Percentiles rank a stretch among this genome's conserved stretches.
Evolutionary conservation across 92 coral and sea anemone species (phyloP).

Genomic region (Pocillopora grandis): DNA sequence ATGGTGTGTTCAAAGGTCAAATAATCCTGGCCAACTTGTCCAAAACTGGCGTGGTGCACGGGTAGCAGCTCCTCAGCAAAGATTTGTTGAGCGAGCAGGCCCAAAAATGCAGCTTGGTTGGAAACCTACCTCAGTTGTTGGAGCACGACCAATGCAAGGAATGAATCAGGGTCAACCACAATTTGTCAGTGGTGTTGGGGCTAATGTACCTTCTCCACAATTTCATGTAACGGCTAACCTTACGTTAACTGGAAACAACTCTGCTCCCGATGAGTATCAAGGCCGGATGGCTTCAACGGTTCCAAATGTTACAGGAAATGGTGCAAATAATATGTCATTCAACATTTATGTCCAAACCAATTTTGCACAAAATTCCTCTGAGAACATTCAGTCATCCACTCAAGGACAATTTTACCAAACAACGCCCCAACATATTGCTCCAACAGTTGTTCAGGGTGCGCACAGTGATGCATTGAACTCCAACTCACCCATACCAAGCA

Average conservation of each 20-base stretch:
- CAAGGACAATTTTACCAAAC: conserved; percentile 50
- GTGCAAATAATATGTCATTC: conserved; percentile 81
- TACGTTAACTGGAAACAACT: conserved; percentile 55
- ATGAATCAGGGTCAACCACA: conserved; percentile 38
- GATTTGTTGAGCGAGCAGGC: conserved; percentile 34
- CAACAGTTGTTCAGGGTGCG: conserved; percentile 24
- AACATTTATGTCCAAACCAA: conserved; percentile 82
- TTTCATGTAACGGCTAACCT: conserved; percentile 94
- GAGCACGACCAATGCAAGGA: conserved; percentile 40
- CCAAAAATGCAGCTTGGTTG: conserved; percentile 74
- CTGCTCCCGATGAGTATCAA: conserved; percentile 34
- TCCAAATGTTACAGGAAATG: conserved; percentile 44
- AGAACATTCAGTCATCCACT: conserved; percentile 30
- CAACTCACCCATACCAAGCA: conserved; percentile 57
- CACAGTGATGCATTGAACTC: conserved; percentile 14
- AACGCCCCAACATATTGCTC: conserved; percentile 4
- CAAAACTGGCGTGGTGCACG: conserved; percentile 58
- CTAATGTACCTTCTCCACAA: conserved; percentile 73
- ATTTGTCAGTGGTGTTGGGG: conserved; percentile 30
- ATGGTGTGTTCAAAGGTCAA: conserved; percentile 68
- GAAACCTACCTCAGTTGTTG: conserved; percentile 55
- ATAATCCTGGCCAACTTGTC: conserved; percentile 11
- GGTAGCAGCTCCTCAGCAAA: conserved; percentile 32
- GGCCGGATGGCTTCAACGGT: not conserved
- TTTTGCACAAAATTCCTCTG: conserved; percentile 47